These are phyloP conservation scores for Odontophorus gujanensis DNA, from an alignment of 2,113 vertebrate genomes.

Conservation along the genomic window DNA sequence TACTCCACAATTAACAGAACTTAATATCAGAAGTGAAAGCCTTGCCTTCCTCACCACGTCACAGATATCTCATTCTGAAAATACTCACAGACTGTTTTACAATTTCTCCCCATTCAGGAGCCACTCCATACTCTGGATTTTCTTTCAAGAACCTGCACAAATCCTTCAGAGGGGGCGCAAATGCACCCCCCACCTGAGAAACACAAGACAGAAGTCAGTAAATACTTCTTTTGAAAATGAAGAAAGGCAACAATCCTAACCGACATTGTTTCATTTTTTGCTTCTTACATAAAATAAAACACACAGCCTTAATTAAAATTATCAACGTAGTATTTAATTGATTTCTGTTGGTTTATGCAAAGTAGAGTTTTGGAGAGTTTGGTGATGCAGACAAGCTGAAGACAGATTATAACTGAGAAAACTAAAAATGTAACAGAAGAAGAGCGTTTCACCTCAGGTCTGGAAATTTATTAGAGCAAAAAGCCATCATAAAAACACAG, in stretches of 20 bases:
- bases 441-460: neutral
- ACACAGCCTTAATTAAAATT: neutral
- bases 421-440: neutral
- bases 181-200: conserved; percentile 93
- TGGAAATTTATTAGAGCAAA: neutral
- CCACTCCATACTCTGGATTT: conserved; percentile 96
- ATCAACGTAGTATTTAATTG: neutral
- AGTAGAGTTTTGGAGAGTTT: neutral
- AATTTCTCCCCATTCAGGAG: conserved; percentile 97
- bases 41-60: neutral
- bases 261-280: neutral
- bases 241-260: neutral
- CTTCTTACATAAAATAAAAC: neutral
- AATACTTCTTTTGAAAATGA: neutral
- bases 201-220: neutral
- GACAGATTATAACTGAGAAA: neutral
- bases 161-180: conserved; percentile 96
- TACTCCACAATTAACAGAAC: neutral
- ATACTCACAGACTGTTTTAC: conserved; percentile 94
- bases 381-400: neutral
- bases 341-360: neutral
- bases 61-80: neutral
- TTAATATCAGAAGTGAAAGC: neutral
- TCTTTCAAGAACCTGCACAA: conserved; percentile 95
- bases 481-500: neutral